Base-by-base conservation (phyloP, 1,140 invertebrate species). In the Cotesia chilonis region DNA sequence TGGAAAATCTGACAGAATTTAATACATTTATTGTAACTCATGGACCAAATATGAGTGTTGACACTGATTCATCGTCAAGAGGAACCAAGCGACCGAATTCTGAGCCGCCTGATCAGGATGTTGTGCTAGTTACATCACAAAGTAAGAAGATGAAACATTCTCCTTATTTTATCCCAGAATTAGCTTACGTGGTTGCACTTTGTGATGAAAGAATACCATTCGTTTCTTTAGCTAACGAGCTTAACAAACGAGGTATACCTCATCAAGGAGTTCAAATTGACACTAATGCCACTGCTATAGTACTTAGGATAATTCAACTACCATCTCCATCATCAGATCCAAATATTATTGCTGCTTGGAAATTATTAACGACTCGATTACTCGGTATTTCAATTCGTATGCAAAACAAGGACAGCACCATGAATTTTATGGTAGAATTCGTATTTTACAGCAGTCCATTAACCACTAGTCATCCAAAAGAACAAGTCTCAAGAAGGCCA, bases 121-220 rank as follows among this genome's bases (percentile, higher is more conserved):
- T 87, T 54, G 71, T 76, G 47, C 75, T 75, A 12, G 78, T 82
- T 36, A 81, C 78, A 7, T 73, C 79, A 6, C 84, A 85, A 36
- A 80, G 74, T 38, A 89, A 92, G 75, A 89, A 90, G 79, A 81
- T 86, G 1, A 95, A 94, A 80, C 92, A 94, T 79, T 95, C 96
- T 0, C 95, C 95, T 0, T 98, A 97, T 87, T 97, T 97, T 85
- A 92, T 98, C 70, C 93, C 96, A 2, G 96, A 98, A 83, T 87
- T 99, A 75, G 94, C 96, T 9, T 96, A 98, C 82, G 94, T 98
- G 61, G 94, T 98, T 36, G 96, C 96, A 9, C 92, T 97, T 77
- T 97, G 95, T 79, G 96, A 99, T 83, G 96, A 98, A 83, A 91
- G 96, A 76, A 91, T 98, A 77, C 96, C 96, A 0, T 96, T 96